Base-by-base conservation (phyloP, 2,113 vertebrate species). In the Scytalopus superciliaris region DNA sequence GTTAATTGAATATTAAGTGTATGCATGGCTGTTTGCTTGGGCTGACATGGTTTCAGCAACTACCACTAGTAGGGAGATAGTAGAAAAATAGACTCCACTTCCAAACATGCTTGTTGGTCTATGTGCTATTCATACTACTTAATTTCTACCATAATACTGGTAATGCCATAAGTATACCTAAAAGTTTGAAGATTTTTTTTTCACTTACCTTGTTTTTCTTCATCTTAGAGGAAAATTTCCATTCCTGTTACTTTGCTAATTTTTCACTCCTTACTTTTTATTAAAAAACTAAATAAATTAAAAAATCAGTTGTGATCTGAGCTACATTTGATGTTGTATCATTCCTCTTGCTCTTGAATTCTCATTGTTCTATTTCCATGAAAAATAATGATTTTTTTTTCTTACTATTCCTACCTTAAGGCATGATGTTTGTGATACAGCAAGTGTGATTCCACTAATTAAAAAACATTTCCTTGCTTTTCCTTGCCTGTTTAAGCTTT, bases 401-500 rank as follows among this genome's bases (percentile, higher is more conserved):
- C 3, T 37, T 67, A 18, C 4, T 6, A 19, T 40, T 12, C 12
- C 10, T 56, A 19, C 21, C 25, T 62, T 47, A 49, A 76, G 30
- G 31, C 85, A 28, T 5, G 7, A 31, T 12, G 8, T 52, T 67
- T 47, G 18, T 3, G 3, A 5, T 8, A 50, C 30, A 55, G 33
- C 14, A 22, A 23, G 22, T 14, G 44, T 33, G 24, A 11, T n/a
- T 9, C 24, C 4, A 1, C 39, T 68, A 73, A 56, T 67, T 62
- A 24, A 31, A 44, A 37, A 19, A 18, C 11, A 2, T 55, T 74
- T 87, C n/a, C 53, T 64, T 85, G 31, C 11, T n/a, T n/a, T 47
- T 47, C 40, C 33, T 7, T 30, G 30, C 91, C 96, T 15, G 7
- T 83, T 96, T 95, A 95, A 87, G 90, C 95, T 97, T 88, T 52